Evolutionary conservation across 2,888 invertebrate species (phyloP).

Genomic region (Lacanobia wlatinum): DNA sequence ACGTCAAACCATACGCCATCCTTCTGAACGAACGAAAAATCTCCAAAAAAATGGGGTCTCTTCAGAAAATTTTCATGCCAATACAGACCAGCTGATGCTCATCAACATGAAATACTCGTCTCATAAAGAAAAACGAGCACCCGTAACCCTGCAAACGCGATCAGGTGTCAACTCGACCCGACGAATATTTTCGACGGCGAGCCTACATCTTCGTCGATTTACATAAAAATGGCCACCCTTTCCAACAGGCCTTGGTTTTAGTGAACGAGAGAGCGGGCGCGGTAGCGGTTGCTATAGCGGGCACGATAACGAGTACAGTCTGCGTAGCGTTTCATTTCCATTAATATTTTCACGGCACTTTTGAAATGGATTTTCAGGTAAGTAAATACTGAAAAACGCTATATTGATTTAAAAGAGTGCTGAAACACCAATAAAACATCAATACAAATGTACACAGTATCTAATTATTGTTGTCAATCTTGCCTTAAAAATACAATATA

Average conservation of each 20-base stretch:
- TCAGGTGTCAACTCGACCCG: constrained; percentile 62
- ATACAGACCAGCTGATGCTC: constrained; percentile 42
- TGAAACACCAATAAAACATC: too few relatives aligned
- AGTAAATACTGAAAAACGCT: too few relatives aligned
- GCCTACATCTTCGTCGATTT: constrained; percentile 64
- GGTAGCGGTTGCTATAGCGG: neutral
- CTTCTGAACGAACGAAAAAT: neutral
- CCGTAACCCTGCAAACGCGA: constrained; percentile 57
- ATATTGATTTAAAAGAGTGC: too few relatives aligned
- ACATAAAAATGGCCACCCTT: constrained; percentile 68
- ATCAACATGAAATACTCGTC: constrained; percentile 60
- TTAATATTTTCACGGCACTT: neutral
- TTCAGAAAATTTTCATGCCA: constrained; percentile 36
- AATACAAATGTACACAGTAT: too few relatives aligned
- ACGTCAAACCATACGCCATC: constrained; percentile 1
- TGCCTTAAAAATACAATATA: too few relatives aligned
- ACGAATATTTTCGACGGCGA: constrained; percentile 53
- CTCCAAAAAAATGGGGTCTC: neutral
- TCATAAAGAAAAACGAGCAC: constrained; percentile 40
- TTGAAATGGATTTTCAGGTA: too few relatives aligned
- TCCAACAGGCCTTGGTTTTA: constrained; percentile 31
- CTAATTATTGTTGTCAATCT: too few relatives aligned
- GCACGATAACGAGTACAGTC: neutral
- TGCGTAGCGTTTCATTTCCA: neutral
- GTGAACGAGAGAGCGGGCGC: neutral